Conservation (phyloP, 2,888 invertebrate species). For the Pterostichus madidus region DNA sequence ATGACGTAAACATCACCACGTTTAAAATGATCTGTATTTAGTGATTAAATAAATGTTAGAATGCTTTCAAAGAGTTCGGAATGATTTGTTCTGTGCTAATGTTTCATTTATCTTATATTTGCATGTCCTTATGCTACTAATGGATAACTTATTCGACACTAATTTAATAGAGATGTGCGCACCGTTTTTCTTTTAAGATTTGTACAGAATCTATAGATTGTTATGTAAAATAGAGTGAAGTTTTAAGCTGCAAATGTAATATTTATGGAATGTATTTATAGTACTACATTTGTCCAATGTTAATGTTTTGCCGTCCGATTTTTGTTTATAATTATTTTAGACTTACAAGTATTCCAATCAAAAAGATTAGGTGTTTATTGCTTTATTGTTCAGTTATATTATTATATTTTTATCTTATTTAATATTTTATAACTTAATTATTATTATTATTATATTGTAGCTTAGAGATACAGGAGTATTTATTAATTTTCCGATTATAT, state of each 20-base stretch:
- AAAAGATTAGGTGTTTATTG: neutral
- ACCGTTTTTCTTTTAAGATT: slow-evolving; percentile 62
- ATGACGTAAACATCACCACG: too few relatives aligned
- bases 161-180: slow-evolving; percentile 53
- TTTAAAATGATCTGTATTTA: too few relatives aligned
- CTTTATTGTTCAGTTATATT: slow-evolving; percentile 37
- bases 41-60: neutral
- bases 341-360: slow-evolving; percentile 13
- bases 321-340: slow-evolving; percentile 17
- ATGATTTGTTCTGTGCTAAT: slow-evolving; percentile 38
- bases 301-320: slow-evolving; percentile 22
- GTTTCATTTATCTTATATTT: slow-evolving; percentile 42
- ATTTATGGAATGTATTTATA: slow-evolving; percentile 45
- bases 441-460: slow-evolving; percentile 13
- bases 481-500: slow-evolving; percentile 13
- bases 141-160: slow-evolving; percentile 57
- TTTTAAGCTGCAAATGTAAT: slow-evolving; percentile 32
- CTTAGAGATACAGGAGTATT: slow-evolving; percentile 7
- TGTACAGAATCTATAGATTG: slow-evolving; percentile 24
- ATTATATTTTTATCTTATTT: slow-evolving; percentile 15
- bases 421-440: slow-evolving; percentile 28
- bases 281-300: slow-evolving; percentile 17
- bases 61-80: slow-evolving; percentile 2
- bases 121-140: slow-evolving; percentile 60
- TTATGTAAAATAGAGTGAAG: slow-evolving; percentile 6